Conservation (phyloP, 1,140 invertebrate species). For the Drosophila aff. region DNA sequence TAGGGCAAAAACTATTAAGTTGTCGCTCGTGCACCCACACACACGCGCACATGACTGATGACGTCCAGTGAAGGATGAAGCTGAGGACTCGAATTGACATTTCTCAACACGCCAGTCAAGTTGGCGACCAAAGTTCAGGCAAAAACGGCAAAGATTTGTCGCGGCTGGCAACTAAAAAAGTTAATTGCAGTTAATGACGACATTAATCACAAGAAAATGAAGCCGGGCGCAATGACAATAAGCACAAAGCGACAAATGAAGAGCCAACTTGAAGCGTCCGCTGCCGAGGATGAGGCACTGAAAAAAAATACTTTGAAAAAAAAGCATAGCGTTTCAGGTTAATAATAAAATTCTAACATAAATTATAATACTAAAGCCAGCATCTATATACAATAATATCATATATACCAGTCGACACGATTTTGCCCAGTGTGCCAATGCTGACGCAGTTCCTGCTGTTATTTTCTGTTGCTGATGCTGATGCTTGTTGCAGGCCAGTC, state of each 20-base stretch:
- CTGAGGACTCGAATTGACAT: constrained; percentile 73
- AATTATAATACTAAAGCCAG: neutral
- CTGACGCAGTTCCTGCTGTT: constrained; percentile 21
- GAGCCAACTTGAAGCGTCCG: constrained; percentile 57
- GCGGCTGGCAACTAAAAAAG: constrained; percentile 71
- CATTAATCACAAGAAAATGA: constrained; percentile 85
- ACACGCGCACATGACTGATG: constrained; percentile 64
- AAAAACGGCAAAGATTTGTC: constrained; percentile 80
- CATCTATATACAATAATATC: neutral
- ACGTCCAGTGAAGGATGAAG: constrained; percentile 60
- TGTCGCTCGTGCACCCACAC: constrained; percentile 40
- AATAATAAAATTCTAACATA: neutral
- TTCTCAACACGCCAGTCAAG: constrained; percentile 77
- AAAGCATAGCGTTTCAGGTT: neutral
- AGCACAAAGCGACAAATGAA: constrained; percentile 81
- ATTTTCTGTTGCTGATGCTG: constrained; percentile 34
- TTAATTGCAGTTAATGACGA: constrained; percentile 85
- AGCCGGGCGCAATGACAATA: constrained; percentile 78
- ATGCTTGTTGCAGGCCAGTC: constrained; percentile 40
- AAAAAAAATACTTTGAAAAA: neutral
- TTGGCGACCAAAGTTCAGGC: constrained; percentile 70
- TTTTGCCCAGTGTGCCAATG: constrained; percentile 1
- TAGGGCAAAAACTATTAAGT: constrained; percentile 71
- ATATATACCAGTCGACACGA: neutral
- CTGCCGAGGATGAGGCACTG: constrained; percentile 17